Conservation (phyloP, 2,888 invertebrate genomes). For the Sarcophaga variegata region DNA sequence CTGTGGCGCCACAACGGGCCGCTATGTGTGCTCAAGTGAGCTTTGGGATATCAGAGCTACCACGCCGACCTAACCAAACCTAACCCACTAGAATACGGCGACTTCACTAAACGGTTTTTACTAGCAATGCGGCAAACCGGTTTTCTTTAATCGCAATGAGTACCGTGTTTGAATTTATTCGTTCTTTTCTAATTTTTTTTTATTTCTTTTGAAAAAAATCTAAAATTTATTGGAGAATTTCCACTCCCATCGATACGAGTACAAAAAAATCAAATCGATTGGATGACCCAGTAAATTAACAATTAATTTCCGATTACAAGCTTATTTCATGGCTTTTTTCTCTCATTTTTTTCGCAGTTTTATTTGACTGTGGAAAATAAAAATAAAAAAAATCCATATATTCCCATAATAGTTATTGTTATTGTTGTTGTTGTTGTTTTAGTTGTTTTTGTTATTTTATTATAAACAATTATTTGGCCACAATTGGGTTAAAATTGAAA, state of each 20-base stretch:
- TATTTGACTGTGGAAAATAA: neutral
- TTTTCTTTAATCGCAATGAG: no score
- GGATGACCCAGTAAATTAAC: slow-evolving; percentile 45
- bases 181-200: no score
- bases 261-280: neutral
- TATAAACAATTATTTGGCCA: slow-evolving; percentile 37
- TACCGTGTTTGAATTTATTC: no score
- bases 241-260: neutral
- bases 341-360: neutral
- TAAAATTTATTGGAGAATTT: no score
- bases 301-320: slow-evolving; percentile 35
- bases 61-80: no score
- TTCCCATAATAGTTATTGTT: neutral
- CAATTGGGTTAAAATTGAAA: slow-evolving; percentile 66
- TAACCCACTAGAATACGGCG: no score
- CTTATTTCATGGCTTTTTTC: neutral
- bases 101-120: no score
- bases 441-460: slow-evolving; percentile 34
- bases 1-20: no score
- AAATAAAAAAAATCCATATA: neutral
- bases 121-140: no score
- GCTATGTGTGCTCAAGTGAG: no score
- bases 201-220: no score
- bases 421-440: slow-evolving; percentile 28
- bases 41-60: no score